A percentile compares a stretch with the other conserved stretches of the same genome.
Conservation (phyloP, 2,888 invertebrate species). For the Scaptomyza tumidula region DNA sequence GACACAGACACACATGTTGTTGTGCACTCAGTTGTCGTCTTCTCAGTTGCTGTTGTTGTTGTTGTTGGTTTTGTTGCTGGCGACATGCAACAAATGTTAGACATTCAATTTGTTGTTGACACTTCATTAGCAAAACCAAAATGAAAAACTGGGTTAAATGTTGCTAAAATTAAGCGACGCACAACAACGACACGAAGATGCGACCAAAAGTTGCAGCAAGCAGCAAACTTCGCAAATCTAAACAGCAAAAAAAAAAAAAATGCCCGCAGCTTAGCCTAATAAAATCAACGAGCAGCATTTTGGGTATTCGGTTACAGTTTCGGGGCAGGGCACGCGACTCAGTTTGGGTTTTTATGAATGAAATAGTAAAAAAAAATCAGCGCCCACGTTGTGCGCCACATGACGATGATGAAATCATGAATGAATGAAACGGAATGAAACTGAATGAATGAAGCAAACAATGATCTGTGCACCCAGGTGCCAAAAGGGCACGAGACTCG, state of each 20-base stretch:
- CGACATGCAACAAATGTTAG: constrained; percentile 82
- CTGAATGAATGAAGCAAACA: constrained; percentile 51
- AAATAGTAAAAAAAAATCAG: constrained; percentile 57
- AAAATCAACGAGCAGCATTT: constrained; percentile 54
- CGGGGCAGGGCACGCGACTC: constrained; percentile 47
- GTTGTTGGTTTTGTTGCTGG: constrained; percentile 48
- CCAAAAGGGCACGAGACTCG: constrained; percentile 73
- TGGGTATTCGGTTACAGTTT: constrained; percentile 44
- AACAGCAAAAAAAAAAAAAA: neutral
- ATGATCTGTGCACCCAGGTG: constrained; percentile 61
- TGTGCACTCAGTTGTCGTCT: constrained; percentile 11
- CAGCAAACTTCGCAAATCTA: constrained; percentile 1
- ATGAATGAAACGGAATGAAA: constrained; percentile 58
- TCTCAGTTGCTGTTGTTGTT: constrained; percentile 18
- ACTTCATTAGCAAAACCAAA: constrained; percentile 79
- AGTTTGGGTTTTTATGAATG: constrained; percentile 68
- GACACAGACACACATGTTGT: constrained; percentile 68
- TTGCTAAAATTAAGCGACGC: constrained; percentile 76
- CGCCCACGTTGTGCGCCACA: constrained; percentile 65
- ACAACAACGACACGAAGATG: constrained; percentile 50
- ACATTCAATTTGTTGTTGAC: constrained; percentile 83
- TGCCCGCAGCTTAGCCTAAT: constrained; percentile 67
- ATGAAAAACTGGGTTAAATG: constrained; percentile 81
- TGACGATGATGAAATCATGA: constrained; percentile 79
- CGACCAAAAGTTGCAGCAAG: constrained; percentile 36